Conservation (phyloP, 2,797 vertebrate genomes). For the Streptopelia turtur region DNA sequence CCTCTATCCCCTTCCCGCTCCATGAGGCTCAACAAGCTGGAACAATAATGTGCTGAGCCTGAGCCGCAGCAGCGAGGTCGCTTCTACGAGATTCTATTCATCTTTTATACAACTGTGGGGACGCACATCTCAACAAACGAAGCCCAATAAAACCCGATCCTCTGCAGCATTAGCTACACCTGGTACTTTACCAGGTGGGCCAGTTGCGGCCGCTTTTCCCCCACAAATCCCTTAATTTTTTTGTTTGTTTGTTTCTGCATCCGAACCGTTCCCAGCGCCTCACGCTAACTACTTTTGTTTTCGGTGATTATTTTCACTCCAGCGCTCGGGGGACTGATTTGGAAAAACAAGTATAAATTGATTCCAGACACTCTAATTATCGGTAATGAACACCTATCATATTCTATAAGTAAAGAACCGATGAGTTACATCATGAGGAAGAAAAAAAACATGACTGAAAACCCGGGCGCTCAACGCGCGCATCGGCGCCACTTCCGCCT, state of each 20-base stretch:
- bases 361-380: slow-evolving; percentile 71
- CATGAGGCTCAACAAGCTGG: slow-evolving; percentile 57
- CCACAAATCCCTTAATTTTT: not conserved
- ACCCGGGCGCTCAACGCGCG: too few relatives aligned
- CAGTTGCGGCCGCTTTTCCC: not conserved
- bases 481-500: too few relatives aligned
- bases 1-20: slow-evolving; percentile 14
- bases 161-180: not conserved
- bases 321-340: slow-evolving; percentile 42
- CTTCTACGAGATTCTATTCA: not conserved
- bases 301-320: slow-evolving; percentile 63
- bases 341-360: slow-evolving; percentile 67
- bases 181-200: not conserved
- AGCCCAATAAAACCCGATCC: slow-evolving; percentile 6
- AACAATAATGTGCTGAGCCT: slow-evolving; percentile 59
- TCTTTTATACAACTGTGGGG: not conserved
- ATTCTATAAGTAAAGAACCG: slow-evolving; percentile 40
- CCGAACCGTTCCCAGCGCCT: not conserved
- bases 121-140: not conserved
- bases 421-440: not conserved
- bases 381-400: slow-evolving; percentile 70
- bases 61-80: slow-evolving; percentile 15
- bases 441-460: too few relatives aligned
- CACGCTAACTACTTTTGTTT: slow-evolving; percentile 62
- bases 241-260: not conserved